Evolutionary conservation across 2,113 vertebrate genomes (phyloP).

Genomic region (Laticauda colubrina): DNA sequence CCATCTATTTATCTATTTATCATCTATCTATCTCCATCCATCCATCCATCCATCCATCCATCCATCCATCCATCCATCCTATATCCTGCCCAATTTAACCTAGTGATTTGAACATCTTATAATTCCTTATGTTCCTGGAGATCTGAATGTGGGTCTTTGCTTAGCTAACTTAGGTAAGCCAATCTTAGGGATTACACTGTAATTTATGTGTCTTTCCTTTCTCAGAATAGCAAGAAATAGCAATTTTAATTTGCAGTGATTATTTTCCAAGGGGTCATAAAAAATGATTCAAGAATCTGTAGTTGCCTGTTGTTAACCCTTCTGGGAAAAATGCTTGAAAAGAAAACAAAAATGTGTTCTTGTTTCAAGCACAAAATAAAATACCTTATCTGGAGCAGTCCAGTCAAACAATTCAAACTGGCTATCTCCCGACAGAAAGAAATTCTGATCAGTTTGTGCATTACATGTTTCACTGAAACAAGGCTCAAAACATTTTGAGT

Average conservation of each 20-base stretch:
- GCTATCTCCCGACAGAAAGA: not conserved
- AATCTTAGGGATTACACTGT: not conserved
- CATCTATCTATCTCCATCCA: too few relatives aligned
- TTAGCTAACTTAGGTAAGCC: not conserved
- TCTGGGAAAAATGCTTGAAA: not conserved
- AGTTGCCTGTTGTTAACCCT: not conserved
- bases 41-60: too few relatives aligned
- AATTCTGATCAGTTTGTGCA: not conserved
- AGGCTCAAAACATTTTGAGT: not conserved
- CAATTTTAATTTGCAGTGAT: not conserved
- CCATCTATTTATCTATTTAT: too few relatives aligned
- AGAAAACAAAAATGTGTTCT: not conserved
- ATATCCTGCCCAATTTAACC: not conserved
- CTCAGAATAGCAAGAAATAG: not conserved
- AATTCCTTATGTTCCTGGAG: not conserved
- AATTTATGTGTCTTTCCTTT: not conserved
- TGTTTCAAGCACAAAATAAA: not conserved
- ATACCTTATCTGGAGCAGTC: not conserved
- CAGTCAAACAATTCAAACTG: not conserved
- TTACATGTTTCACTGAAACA: not conserved
- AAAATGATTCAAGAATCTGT: not conserved
- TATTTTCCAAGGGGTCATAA: not conserved
- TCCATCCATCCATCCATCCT: not conserved
- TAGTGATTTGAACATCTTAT: not conserved
- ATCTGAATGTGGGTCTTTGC: not conserved